phyloP scores from a whole-genome alignment of 2,888 invertebrate species.

The Cephus sareptanus region DNA sequence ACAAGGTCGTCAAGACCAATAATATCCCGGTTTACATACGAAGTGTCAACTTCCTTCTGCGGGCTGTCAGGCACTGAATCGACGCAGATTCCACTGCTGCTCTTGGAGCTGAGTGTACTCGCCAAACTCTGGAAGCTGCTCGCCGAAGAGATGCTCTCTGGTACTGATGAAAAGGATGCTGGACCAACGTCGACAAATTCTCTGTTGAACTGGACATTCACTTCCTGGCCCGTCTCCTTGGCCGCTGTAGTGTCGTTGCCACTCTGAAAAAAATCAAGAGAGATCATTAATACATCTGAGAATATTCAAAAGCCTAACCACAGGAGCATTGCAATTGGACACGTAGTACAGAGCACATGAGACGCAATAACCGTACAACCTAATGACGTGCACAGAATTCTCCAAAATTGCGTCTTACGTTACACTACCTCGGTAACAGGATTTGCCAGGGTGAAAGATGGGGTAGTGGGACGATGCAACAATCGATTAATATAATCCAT shows the following conservation, averaged over 20 bases:
- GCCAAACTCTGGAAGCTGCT: constrained; percentile 57
- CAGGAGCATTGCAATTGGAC: not conserved
- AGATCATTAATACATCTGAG: not conserved
- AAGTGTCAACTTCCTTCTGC: constrained; percentile 33
- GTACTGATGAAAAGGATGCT: constrained; percentile 12
- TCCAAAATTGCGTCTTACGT: not conserved
- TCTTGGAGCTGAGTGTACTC: constrained; percentile 50
- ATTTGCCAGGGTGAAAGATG: constrained; percentile 28
- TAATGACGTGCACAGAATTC: not conserved
- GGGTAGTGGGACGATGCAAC: constrained; percentile 39
- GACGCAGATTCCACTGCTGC: constrained; percentile 47
- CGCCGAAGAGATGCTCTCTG: constrained; percentile 51
- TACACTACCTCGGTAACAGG: constrained; percentile 36
- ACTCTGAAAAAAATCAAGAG: constrained; percentile 26
- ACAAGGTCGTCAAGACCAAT: constrained; percentile 55
- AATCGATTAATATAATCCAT: constrained; percentile 56
- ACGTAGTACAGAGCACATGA: not conserved
- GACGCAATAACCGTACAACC: not conserved
- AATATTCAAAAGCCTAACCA: not conserved
- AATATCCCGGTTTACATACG: constrained; percentile 45
- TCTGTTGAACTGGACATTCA: constrained; percentile 55
- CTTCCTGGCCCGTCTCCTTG: constrained; percentile 48
- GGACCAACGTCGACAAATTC: constrained; percentile 51
- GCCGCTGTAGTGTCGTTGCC: constrained; percentile 26
- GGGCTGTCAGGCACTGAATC: constrained; percentile 38